Base-by-base conservation (phyloP, 2,888 invertebrate species). In the Osmoderma eremita region DNA sequence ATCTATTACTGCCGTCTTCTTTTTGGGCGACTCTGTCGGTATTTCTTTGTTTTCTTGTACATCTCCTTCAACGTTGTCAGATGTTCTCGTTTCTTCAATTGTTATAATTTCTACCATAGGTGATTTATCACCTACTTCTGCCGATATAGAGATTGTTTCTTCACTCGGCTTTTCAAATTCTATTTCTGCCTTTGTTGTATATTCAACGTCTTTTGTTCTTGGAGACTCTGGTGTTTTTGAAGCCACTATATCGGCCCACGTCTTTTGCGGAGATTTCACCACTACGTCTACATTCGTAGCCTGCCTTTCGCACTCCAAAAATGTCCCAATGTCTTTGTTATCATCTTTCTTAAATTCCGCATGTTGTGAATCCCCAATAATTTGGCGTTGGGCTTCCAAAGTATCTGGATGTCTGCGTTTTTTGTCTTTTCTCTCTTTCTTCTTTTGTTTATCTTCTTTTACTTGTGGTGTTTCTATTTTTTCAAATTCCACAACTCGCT, bases 171-270 rank as follows among this genome's bases (percentile, higher is more conserved):
- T 63, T 15, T 63, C 63, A 13, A 24, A 17, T 30, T 30, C 30
- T 8, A 18, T 8, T 36, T 62, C 22, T 1, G 53, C 36, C 54
- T 67, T 42, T 62, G 5, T 24, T 5, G 30, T 12, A 38, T 22
- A 36, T 42, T 36, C 61, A 36, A 2, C 30, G 39, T 61, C 64
- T 22, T 42, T 63, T 12, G 8, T 10, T 22, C 68, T 63, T 6
- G 63, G 13, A 2, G 49, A 39, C 13, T 67, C 36, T 30, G 68
- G 61, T 39, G 67, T 22, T 58, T 69, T 67, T 3, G 51, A 50
- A 8, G 75, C 69, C 24, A 78, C 78, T 1, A 80, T 63, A 8
- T 76, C 76, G 22, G 78, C 78, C 80, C 79, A 79, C 0, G 80
- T 77, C 72, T 78, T 79, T 13, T 65, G 63, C 6, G 50, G 49